Percentiles rank a stretch among this genome's conserved stretches.
Conservation (phyloP, 2,888 invertebrate species). For the Pseudococcus viburni region DNA sequence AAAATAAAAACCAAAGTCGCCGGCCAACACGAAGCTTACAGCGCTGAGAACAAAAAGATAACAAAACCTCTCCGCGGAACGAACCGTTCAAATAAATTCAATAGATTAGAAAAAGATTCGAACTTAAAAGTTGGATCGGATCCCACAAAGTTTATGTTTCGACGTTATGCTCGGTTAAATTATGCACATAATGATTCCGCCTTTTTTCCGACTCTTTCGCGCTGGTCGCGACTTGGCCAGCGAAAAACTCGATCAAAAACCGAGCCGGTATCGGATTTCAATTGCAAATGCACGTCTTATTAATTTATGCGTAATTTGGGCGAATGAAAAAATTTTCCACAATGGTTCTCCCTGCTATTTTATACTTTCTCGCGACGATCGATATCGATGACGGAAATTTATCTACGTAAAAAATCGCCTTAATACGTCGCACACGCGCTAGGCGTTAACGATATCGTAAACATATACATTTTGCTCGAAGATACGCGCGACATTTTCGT, state of each 20-base stretch:
- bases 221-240: not conserved
- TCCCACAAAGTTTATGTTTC: slow-evolving; percentile 54
- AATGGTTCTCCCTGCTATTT: not conserved
- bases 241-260: not conserved
- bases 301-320: slow-evolving; percentile 19
- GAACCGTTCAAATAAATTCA: slow-evolving; percentile 37
- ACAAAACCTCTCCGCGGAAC: slow-evolving; percentile 32
- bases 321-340: not conserved
- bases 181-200: slow-evolving; percentile 50
- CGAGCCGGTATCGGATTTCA: not conserved
- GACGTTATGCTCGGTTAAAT: slow-evolving; percentile 55
- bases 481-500: not conserved
- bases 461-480: not conserved
- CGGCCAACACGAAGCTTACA: slow-evolving; percentile 46
- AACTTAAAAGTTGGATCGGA: slow-evolving; percentile 35
- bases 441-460: slow-evolving; percentile 49
- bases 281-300: slow-evolving; percentile 16
- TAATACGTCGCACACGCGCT: not conserved
- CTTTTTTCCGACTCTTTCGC: not conserved
- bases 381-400: slow-evolving; percentile 1
- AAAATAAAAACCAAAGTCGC: slow-evolving; percentile 23
- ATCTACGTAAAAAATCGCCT: slow-evolving; percentile 3
- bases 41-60: slow-evolving; percentile 36
- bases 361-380: not conserved
- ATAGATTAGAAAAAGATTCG: slow-evolving; percentile 24